Evolutionary conservation across 2,113 vertebrate species (phyloP).

Genomic region (Myiagra hebetior): DNA sequence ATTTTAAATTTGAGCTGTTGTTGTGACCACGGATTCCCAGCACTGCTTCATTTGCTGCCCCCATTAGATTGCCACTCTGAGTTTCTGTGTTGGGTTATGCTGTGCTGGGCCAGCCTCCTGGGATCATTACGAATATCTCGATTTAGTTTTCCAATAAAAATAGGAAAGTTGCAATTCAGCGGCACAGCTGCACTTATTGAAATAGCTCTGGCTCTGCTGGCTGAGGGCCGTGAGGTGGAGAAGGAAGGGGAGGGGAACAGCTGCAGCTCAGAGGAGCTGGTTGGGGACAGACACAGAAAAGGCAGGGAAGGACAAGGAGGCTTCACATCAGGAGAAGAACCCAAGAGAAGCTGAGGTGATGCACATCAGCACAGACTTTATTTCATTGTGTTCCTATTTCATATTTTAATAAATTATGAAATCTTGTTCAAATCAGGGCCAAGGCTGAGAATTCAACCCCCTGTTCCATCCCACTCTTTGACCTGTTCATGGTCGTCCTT

Average conservation of each 20-base stretch:
- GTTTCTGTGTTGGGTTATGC: constrained; percentile 59
- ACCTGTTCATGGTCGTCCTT: fast-evolving
- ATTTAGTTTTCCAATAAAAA: constrained; percentile 67
- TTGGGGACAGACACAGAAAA: neutral
- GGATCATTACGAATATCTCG: constrained; percentile 68
- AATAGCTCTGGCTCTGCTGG: constrained; percentile 15
- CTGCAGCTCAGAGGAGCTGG: neutral
- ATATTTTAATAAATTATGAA: neutral
- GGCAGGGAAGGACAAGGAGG: neutral
- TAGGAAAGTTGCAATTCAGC: constrained; percentile 52
- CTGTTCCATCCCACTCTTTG: neutral
- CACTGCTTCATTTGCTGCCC: constrained; percentile 14
- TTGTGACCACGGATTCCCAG: neutral
- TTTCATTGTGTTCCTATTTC: neutral
- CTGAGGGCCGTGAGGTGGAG: neutral
- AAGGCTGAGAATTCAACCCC: neutral
- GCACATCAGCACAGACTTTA: neutral
- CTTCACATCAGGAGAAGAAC: neutral
- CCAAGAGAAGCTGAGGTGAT: neutral
- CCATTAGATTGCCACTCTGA: constrained; percentile 18
- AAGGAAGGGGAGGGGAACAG: neutral
- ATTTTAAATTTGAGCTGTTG: constrained; percentile 32
- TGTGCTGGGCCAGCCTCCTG: constrained; percentile 56
- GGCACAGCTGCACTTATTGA: constrained; percentile 21
- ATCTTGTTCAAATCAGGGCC: neutral